These are phyloP conservation scores for Parotia lawesii DNA, from an alignment of 2,113 vertebrate genomes.

Conservation along the genomic window DNA sequence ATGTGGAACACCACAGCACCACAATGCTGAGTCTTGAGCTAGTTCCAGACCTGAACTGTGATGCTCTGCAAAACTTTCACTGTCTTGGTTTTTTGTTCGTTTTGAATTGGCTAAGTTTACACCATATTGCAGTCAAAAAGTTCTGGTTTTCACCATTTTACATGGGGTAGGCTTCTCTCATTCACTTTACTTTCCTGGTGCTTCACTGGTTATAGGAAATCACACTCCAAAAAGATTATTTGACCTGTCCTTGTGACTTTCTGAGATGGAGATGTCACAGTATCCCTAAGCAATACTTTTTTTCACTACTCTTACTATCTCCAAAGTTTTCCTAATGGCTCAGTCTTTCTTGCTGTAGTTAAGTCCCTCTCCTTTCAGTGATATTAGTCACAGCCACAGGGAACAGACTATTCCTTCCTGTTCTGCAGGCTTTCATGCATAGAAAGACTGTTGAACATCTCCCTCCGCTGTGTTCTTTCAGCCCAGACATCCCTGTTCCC, in stretches of 20 bases:
- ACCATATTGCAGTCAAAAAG: neutral
- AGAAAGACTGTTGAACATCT: neutral
- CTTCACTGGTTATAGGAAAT: neutral
- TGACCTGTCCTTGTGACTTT: neutral
- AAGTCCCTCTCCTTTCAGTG: neutral
- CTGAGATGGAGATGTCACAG: neutral
- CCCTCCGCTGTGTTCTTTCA: neutral
- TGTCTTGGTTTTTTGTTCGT: neutral
- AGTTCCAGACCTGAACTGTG: neutral
- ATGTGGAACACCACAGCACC: neutral
- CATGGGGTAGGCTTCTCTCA: neutral
- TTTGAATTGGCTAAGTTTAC: neutral
- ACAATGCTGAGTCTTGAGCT: neutral
- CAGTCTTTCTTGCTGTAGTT: neutral
- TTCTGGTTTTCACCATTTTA: neutral
- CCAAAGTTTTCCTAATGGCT: neutral
- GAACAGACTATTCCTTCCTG: neutral
- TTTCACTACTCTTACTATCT: neutral
- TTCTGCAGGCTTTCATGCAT: neutral
- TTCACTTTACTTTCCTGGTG: neutral
- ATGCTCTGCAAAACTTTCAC: neutral
- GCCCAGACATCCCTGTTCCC: neutral
- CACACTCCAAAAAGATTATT: neutral
- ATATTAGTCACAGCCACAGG: neutral
- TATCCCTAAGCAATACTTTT: neutral